Percentiles rank a stretch among this genome's conserved stretches.
These are phyloP conservation scores for Pelodiscus sinensis DNA, from an alignment of 2,113 vertebrate species.

Conservation along the genomic window DNA sequence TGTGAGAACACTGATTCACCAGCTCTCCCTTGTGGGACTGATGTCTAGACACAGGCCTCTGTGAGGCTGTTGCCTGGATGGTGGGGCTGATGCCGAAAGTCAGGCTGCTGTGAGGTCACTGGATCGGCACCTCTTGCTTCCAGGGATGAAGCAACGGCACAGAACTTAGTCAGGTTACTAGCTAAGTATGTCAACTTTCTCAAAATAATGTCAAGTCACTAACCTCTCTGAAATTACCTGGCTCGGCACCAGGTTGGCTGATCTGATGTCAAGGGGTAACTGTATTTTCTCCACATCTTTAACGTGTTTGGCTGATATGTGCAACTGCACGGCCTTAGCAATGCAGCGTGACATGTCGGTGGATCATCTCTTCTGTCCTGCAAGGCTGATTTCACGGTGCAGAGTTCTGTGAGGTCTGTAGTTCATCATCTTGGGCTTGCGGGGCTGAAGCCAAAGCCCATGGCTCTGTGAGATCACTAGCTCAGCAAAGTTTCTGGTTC, in stretches of 20 bases:
- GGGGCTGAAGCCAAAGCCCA: not conserved
- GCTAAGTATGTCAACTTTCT: not conserved
- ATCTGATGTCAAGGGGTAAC: not conserved
- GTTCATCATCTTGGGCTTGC: not conserved
- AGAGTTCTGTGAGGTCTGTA: not conserved
- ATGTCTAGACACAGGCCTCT: accelerated
- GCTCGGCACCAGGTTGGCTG: not conserved
- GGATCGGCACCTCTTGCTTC: not conserved
- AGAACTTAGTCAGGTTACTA: not conserved
- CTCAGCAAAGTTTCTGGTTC: not conserved
- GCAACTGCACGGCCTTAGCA: not conserved
- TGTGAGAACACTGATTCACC: not conserved
- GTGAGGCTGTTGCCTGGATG: not conserved
- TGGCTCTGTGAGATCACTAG: not conserved
- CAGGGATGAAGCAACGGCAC: accelerated
- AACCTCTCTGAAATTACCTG: not conserved
- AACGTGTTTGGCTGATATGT: not conserved
- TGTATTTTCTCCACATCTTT: not conserved
- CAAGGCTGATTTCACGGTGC: not conserved
- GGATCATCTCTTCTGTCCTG: not conserved
- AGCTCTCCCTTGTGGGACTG: not conserved
- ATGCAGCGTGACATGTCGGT: not conserved
- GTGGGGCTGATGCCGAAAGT: not conserved
- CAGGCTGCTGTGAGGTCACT: not conserved
- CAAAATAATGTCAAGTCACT: not conserved